Evolutionary conservation across 2,113 vertebrate genomes (phyloP).

Genomic region (Syrmaticus mikado): DNA sequence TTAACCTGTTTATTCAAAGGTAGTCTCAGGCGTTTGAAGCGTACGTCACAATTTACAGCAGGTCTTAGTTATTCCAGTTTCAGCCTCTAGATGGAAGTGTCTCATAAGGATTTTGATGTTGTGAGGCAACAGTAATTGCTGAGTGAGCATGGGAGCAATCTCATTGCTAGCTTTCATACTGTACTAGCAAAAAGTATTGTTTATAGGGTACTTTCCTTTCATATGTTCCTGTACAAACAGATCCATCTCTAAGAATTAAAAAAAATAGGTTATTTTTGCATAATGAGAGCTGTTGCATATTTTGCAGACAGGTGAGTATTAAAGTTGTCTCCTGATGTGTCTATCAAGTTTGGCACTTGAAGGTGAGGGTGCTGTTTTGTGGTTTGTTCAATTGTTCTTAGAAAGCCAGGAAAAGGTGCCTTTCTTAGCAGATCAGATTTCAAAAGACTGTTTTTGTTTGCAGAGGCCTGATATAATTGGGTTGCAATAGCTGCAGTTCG

Average conservation of each 20-base stretch:
- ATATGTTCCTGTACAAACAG: accelerated
- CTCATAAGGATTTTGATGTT: background rate
- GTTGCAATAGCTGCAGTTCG: background rate
- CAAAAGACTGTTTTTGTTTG: background rate
- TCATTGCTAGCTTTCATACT: background rate
- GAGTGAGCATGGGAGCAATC: background rate
- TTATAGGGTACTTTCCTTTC: background rate
- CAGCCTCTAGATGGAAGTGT: conserved; percentile 70
- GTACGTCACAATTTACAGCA: accelerated
- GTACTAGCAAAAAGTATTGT: background rate
- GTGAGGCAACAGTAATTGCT: background rate
- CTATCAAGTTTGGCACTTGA: background rate
- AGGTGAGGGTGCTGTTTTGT: background rate
- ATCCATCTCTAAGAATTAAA: background rate
- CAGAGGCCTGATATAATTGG: background rate
- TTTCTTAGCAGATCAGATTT: background rate
- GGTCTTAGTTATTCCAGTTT: background rate
- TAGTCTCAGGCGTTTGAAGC: too few relatives aligned
- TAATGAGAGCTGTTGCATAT: background rate
- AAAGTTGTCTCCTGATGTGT: background rate
- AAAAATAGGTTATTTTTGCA: background rate
- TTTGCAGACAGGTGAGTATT: background rate
- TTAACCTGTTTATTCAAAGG: background rate
- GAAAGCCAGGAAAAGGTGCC: background rate
- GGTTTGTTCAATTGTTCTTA: background rate